Percentiles rank a stretch among this genome's conserved stretches.
Evolutionary conservation across 2,888 invertebrate genomes (phyloP).

Genomic region (Macrosoma leucophasiata): DNA sequence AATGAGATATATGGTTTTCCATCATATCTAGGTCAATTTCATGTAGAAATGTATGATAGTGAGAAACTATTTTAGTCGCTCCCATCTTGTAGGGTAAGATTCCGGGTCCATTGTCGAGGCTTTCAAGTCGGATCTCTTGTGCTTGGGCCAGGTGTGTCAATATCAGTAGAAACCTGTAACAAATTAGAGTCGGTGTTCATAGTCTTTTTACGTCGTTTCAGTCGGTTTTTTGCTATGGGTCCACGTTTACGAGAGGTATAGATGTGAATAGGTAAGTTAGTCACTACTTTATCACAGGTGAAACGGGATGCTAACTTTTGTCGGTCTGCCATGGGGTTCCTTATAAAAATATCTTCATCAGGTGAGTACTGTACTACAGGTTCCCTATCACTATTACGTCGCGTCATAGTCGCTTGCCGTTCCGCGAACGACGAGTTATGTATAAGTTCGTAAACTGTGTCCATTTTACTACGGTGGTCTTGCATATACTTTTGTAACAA

Average conservation of each 20-base stretch:
- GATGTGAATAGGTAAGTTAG: slow-evolving; percentile 10
- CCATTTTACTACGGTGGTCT: slow-evolving; percentile 3
- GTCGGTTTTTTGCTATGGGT: slow-evolving; percentile 6
- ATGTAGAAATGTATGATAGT: slow-evolving; percentile 24
- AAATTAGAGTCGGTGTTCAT: no score
- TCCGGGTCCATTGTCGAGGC: slow-evolving; percentile 14
- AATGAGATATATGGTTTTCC: slow-evolving; percentile 5
- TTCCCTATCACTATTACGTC: slow-evolving; percentile 12
- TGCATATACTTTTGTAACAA: slow-evolving; percentile 12
- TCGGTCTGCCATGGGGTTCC: no score
- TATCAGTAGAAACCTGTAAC: slow-evolving; percentile 8
- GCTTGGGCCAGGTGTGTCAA: slow-evolving; percentile 5
- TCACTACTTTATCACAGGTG: slow-evolving; percentile 4
- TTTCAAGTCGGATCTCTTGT: slow-evolving; percentile 21
- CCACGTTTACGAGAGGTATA: background rate
- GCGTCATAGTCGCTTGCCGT: background rate
- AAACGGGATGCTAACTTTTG: slow-evolving; percentile 7
- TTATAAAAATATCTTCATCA: slow-evolving; percentile 18
- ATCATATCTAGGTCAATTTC: slow-evolving; percentile 3
- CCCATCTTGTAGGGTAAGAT: slow-evolving; percentile 24
- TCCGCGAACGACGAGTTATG: background rate
- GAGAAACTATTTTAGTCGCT: slow-evolving; percentile 18
- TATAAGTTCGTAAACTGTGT: background rate
- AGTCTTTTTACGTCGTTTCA: slow-evolving; percentile 6
- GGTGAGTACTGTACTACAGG: slow-evolving; percentile 17